These are phyloP conservation scores for Dynastes grantii DNA, from an alignment of 2,888 invertebrate genomes.

Conservation along the genomic window DNA sequence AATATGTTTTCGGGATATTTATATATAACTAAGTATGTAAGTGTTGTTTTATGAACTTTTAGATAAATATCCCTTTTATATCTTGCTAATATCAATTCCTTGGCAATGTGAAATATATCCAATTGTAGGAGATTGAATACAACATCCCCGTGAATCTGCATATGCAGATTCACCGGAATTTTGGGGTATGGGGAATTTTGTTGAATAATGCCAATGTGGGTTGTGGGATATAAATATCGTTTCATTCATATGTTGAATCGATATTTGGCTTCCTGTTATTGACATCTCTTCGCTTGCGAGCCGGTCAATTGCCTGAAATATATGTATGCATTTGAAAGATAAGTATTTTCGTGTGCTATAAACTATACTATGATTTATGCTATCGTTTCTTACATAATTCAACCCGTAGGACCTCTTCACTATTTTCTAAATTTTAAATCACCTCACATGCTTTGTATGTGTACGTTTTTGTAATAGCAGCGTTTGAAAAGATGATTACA, in stretches of 20 bases:
- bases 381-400: slow-evolving; percentile 34
- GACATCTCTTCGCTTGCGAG: slow-evolving; percentile 33
- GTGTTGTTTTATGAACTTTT: too few relatives aligned
- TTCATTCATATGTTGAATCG: slow-evolving; percentile 40
- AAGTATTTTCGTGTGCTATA: slow-evolving; percentile 39
- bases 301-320: slow-evolving; percentile 40
- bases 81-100: too few relatives aligned
- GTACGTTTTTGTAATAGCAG: not conserved
- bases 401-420: slow-evolving; percentile 18
- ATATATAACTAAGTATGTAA: too few relatives aligned
- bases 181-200: too few relatives aligned
- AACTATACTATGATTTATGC: slow-evolving; percentile 42
- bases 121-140: too few relatives aligned
- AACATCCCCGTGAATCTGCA: too few relatives aligned
- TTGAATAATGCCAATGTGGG: slow-evolving; percentile 7
- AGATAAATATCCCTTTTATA: too few relatives aligned
- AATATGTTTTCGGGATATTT: too few relatives aligned
- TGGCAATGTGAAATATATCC: too few relatives aligned
- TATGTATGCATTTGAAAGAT: slow-evolving; percentile 45
- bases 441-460: not conserved
- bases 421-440: slow-evolving; percentile 42
- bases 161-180: not conserved
- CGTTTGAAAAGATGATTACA: not conserved
- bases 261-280: slow-evolving; percentile 44
- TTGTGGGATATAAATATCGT: slow-evolving; percentile 32